phyloP scores from a whole-genome alignment of 2,113 vertebrate genomes.

The Mastomys coucha region DNA sequence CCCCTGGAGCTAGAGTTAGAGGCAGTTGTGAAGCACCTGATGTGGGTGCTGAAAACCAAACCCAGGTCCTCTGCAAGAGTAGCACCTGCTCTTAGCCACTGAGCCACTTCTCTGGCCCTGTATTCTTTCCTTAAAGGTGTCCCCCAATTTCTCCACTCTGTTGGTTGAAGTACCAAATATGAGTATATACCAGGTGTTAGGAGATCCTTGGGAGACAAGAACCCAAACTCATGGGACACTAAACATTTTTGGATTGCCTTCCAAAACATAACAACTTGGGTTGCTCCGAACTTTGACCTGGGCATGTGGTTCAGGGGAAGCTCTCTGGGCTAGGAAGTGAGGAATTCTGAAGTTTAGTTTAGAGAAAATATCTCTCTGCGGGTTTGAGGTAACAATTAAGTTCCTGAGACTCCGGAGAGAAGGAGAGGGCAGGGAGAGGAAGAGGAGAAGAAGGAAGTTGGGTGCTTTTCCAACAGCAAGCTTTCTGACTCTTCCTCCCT shows the following conservation, averaged over 20 bases:
- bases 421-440: not conserved
- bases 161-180: not conserved
- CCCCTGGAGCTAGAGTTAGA: not conserved
- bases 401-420: not conserved
- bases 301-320: not conserved
- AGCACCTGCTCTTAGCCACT: not conserved
- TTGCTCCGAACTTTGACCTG: not conserved
- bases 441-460: not conserved
- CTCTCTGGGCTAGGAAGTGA: conserved; percentile 15
- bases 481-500: conserved; percentile 20
- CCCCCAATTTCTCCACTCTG: not conserved
- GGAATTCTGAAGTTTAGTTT: conserved; percentile 38
- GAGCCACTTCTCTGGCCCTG: not conserved
- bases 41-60: not conserved
- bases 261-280: not conserved
- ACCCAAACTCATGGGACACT: not conserved
- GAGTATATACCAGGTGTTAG: not conserved
- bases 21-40: too few species aligned
- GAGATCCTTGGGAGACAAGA: not conserved
- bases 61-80: not conserved
- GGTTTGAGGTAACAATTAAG: not conserved
- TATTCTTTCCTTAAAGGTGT: conserved; percentile 14
- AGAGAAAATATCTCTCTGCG: not conserved
- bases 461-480: conserved; percentile 27
- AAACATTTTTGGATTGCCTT: conserved; percentile 28